Evolutionary conservation across 2,113 vertebrate genomes (phyloP), one percentile per base, ranked within the genome.

Genomic region (Albula goreensis): DNA sequence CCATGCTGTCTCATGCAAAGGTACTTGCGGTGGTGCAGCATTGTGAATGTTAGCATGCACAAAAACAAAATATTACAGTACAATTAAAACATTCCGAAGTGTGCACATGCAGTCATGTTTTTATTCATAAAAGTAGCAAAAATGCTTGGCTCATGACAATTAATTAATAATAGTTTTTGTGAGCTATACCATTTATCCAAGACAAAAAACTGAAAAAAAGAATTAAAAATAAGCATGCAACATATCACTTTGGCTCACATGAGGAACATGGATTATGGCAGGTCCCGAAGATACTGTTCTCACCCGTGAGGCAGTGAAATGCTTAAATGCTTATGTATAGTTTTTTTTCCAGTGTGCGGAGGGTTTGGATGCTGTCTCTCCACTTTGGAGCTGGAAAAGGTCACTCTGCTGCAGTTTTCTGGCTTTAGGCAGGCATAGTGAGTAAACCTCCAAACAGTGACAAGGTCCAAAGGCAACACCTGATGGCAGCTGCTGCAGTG

Each of bases 361-460:
- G 5, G 70, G 70, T 74, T 8, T 31, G 22, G 70, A 80, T 22
- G 74, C 88, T 87, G 84, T 77, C 85, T 79, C 85, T 1, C 84
- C 25, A 12, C 50, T 60, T 50, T 49, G 41, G 19, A 6, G 31
- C 50, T 41, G 41, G 25, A n/a, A n/a, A 41, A 56, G 31, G 82
- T 87, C 86, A 49, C 86, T 82, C 85, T 52, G 86, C 90, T 78
- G 87, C 52, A 85, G 88, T 85, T 70, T 22, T 70, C 48, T 87
- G n/a, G 87, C 13, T 92, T 70, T 70, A 22, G 63, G 4, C 85
- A 89, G 84, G 86, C 89, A 89, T 89, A 25, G 85, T 84, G 85
- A 87, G 91, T 88, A 92, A 92, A 93, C 88, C 15, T 88, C 87
- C 77, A 91, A 7, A 91, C 41, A 89, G 80, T 78, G 90, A 74